These are phyloP conservation scores for Cavia aperea DNA, from an alignment of 2,113 vertebrate genomes.

Conservation along the genomic window DNA sequence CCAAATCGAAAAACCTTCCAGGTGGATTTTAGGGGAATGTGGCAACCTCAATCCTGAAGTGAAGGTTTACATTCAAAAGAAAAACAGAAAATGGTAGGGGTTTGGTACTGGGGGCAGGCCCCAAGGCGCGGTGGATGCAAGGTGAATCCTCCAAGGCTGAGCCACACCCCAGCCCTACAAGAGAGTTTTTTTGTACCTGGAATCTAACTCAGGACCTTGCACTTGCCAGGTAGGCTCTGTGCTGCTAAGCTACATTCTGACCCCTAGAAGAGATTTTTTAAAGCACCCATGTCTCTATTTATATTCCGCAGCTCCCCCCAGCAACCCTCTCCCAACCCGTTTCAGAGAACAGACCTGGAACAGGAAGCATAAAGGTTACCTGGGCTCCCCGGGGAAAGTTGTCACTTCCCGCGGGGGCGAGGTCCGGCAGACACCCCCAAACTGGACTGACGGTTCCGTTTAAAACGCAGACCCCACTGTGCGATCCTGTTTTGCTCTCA, in stretches of 20 bases:
- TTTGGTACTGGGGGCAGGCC: background rate
- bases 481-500: background rate
- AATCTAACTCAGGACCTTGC: too few species aligned
- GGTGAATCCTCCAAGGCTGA: background rate
- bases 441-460: accelerated
- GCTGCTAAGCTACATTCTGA: too few species aligned
- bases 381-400: too few species aligned
- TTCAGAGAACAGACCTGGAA: background rate
- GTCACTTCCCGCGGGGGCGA: too few species aligned
- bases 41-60: background rate
- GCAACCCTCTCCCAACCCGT: background rate
- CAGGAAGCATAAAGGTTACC: too few species aligned
- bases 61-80: background rate
- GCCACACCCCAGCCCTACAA: background rate
- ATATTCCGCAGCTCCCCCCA: background rate
- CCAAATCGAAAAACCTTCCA: background rate
- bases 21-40: background rate
- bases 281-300: background rate
- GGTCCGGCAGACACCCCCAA: background rate
- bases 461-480: background rate
- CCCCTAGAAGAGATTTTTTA: background rate
- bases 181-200: background rate
- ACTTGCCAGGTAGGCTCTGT: background rate
- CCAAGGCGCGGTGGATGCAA: background rate
- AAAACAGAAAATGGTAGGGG: background rate